A percentile compares a stretch with the other conserved stretches of the same genome.
Conservation (phyloP, 2,797 vertebrate genomes). For the Microcaecilia unicolor region DNA sequence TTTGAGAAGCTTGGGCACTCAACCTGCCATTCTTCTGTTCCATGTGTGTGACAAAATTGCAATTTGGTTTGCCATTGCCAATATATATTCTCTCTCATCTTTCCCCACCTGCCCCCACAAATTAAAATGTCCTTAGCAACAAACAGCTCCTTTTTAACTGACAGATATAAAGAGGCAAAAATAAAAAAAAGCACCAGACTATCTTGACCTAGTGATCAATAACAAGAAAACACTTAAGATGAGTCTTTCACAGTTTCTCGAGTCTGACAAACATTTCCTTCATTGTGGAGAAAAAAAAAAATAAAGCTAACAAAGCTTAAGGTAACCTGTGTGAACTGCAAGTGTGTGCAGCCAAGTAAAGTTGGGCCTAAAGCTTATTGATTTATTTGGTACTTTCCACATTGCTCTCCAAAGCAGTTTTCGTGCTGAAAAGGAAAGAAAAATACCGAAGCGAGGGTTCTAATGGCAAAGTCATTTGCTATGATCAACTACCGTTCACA, state of each 20-base stretch:
- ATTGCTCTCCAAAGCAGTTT: conserved; percentile 23
- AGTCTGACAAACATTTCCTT: conserved; percentile 23
- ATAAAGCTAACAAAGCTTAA: conserved; percentile 30
- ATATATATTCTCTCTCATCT: too few species aligned
- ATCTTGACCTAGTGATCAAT: too few species aligned
- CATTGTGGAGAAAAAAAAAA: conserved; percentile 21
- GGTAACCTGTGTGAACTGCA: conserved; percentile 7
- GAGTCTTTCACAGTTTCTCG: not conserved
- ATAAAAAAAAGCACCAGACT: too few species aligned
- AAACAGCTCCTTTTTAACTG: too few species aligned
- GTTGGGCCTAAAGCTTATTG: conserved; percentile 32
- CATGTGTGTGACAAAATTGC: too few species aligned
- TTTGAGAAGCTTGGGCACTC: too few species aligned
- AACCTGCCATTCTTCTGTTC: too few species aligned
- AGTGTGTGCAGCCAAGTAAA: conserved; percentile 28
- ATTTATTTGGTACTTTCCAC: conserved; percentile 22
- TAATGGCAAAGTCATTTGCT: conserved; percentile 40
- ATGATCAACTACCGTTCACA: conserved; percentile 36
- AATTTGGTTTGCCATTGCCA: too few species aligned
- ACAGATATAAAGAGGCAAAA: too few species aligned
- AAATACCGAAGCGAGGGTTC: conserved; percentile 26
- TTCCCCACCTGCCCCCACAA: too few species aligned
- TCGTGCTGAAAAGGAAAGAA: conserved; percentile 23
- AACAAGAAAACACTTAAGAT: too few species aligned
- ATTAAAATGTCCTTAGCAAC: too few species aligned